Percentiles rank a stretch among this genome's conserved stretches.
phyloP scores from a whole-genome alignment of 2,797 vertebrate species.

The Leptoclinus maculatus region DNA sequence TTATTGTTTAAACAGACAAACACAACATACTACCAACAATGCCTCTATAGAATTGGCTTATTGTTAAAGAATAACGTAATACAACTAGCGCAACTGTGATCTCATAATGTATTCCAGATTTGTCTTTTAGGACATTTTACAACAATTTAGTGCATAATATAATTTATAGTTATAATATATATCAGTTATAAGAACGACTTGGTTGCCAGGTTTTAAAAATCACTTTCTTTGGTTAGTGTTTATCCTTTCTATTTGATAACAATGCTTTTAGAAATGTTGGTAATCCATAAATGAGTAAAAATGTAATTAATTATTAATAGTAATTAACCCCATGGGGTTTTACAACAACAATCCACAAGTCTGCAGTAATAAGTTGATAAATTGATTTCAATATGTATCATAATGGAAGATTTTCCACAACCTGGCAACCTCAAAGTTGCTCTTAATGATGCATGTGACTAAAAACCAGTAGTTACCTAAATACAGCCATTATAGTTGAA shows the following conservation, averaged over 20 bases:
- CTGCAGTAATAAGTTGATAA: background rate
- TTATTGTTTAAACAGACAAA: background rate
- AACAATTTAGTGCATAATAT: background rate
- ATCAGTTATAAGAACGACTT: background rate
- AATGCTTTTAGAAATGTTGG: background rate
- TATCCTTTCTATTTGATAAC: background rate
- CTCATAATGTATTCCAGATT: background rate
- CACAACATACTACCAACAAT: background rate
- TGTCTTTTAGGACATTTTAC: too few species aligned
- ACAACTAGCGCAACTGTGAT: background rate
- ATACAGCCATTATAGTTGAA: background rate
- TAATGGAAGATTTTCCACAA: background rate
- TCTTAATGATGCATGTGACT: background rate
- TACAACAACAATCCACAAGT: background rate
- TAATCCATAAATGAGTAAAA: background rate
- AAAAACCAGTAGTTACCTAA: background rate
- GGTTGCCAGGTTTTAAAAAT: background rate
- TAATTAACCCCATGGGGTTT: background rate
- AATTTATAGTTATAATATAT: background rate
- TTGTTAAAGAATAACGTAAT: background rate
- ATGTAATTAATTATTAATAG: background rate
- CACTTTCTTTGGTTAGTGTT: background rate
- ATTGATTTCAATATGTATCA: background rate
- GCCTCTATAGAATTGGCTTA: background rate
- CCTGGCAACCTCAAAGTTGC: background rate